Percentiles rank a stretch among this genome's conserved stretches.
Evolutionary conservation across 2,113 vertebrate species (phyloP).

Genomic region (Columba livia): DNA sequence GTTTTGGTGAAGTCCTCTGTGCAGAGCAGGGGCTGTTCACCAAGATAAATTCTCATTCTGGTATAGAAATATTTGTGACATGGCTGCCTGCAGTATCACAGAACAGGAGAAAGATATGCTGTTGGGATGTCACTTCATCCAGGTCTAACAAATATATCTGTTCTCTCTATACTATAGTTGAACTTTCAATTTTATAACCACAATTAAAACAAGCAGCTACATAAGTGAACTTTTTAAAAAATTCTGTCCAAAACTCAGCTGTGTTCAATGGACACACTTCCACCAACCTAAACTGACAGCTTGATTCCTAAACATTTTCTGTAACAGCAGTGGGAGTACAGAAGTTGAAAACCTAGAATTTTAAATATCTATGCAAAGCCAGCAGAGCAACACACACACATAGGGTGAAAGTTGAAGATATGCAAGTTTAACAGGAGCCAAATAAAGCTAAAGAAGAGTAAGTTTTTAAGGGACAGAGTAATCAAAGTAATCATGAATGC

Average conservation of each 20-base stretch:
- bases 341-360: not conserved
- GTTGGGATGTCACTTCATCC: not conserved
- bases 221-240: not conserved
- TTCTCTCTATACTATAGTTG: not conserved
- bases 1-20: not conserved
- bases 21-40: not conserved
- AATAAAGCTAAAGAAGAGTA: not conserved
- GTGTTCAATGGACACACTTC: not conserved
- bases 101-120: not conserved
- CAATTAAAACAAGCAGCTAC: not conserved
- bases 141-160: not conserved
- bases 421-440: not conserved
- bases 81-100: not conserved
- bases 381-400: not conserved
- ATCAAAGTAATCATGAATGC: not conserved
- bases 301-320: not conserved
- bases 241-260: not conserved
- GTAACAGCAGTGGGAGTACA: not conserved
- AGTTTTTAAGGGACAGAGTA: not conserved
- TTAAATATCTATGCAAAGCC: not conserved
- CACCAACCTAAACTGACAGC: not conserved
- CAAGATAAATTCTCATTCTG: not conserved
- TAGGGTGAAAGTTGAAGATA: not conserved
- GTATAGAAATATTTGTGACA: not conserved
- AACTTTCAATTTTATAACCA: not conserved